Evolutionary conservation across 2,797 vertebrate species (phyloP), one percentile per base, ranked within the genome.

Genomic region (Crocidura indochinensis): DNA sequence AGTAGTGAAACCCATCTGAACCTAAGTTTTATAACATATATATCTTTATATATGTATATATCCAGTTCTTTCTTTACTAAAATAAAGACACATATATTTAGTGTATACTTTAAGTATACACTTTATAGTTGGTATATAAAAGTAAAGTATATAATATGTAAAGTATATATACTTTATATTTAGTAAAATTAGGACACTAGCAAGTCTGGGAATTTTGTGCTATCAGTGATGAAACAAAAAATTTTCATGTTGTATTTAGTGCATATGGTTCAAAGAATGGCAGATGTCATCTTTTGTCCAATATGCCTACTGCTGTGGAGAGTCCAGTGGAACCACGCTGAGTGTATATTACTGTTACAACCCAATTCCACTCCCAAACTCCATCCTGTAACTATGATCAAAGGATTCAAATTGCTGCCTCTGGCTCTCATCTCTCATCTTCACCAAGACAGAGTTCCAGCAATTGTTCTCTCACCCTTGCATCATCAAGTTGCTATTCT

Each of bases 301-400:
- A n/a, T 31, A 27, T 4, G 15, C 71, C 27, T 19, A 26, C 22
- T 62, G 62, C 12, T 0, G 0, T 22, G 19, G 56, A 60, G 44
- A 72, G 62, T 15, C 31, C 49, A 8, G 19, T 17, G 17, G 7
- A 87, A 79, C 31, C 31, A 22, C 38, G 24, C 4, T 10, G 12
- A 68, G 26, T 2, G 2, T n/a, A 12, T 14, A 1, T 1, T 15
- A 7, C 2, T 2, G 27, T 12, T 26, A 38, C 76, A 20, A 51
- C 10, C 49, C 6, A 14, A 0, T 1, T 8, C 12, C 44, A 60
- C 15, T 60, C 0, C 10, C 9, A 6, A 29, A n/a, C 46, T 67
- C 49, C 47, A 49, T 38, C n/a, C 78, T n/a, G 20, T 11, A 90
- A 68, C 53, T 67, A 72, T 0, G 1, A 44, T 3, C 24, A 17